These are phyloP conservation scores for Sebastes miniatus DNA, from an alignment of 2,797 vertebrate genomes.

Conservation along the genomic window DNA sequence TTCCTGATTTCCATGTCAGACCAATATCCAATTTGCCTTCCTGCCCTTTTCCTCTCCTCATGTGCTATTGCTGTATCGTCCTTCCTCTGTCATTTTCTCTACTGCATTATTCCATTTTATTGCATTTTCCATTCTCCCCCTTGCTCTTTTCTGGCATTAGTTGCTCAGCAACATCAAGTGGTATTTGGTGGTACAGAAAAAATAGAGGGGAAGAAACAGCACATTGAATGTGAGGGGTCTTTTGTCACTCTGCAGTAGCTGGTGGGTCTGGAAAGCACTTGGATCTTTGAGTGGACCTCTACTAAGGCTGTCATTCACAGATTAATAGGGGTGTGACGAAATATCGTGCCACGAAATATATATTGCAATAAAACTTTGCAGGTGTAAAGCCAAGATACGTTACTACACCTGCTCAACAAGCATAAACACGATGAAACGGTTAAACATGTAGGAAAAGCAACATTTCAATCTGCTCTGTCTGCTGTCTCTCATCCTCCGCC, in stretches of 20 bases:
- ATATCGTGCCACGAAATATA: too few species aligned
- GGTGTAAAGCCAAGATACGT: too few species aligned
- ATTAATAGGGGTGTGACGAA: neutral
- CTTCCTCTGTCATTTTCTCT: constrained; percentile 24
- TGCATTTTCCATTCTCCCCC: constrained; percentile 29
- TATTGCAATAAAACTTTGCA: too few species aligned
- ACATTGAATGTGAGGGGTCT: constrained; percentile 20
- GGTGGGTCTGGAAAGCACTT: constrained; percentile 14
- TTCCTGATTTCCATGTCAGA: constrained; percentile 13
- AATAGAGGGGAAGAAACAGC: constrained; percentile 27
- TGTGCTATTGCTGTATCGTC: constrained; percentile 7
- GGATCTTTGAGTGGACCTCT: neutral
- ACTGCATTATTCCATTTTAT: constrained; percentile 35
- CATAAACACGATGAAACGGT: too few species aligned
- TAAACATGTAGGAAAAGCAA: too few species aligned
- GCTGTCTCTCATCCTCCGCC: too few species aligned
- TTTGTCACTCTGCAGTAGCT: constrained; percentile 33
- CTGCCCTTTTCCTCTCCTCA: constrained; percentile 6
- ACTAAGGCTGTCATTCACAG: neutral
- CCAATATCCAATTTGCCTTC: constrained; percentile 6
- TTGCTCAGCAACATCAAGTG: constrained; percentile 71
- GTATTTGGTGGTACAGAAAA: constrained; percentile 33
- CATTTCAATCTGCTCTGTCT: too few species aligned
- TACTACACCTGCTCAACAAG: too few species aligned
- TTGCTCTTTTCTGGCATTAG: constrained; percentile 59